phyloP scores from a whole-genome alignment of 2,888 invertebrate genomes.

The Falcaria lacertinaria region DNA sequence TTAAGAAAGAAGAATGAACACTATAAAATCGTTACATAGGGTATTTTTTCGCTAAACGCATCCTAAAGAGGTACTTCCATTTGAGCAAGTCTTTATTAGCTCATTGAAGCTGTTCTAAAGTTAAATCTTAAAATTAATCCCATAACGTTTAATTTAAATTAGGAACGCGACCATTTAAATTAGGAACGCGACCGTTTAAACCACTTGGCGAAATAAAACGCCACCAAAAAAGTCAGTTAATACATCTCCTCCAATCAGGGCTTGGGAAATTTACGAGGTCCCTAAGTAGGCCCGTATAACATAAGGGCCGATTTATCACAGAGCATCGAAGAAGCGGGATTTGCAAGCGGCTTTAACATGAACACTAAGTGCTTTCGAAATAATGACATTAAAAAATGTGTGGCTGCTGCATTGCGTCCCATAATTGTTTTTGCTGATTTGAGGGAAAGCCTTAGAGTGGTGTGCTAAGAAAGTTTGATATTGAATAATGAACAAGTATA shows the following conservation, averaged over 20 bases:
- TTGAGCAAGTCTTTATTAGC: too few species aligned
- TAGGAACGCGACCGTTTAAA: too few species aligned
- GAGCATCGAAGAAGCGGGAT: conserved; percentile 20
- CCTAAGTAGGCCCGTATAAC: conserved; percentile 24
- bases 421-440: neutral
- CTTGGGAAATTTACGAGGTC: conserved; percentile 31
- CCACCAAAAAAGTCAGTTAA: conserved; percentile 21
- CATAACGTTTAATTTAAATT: too few species aligned
- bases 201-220: neutral
- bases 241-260: conserved; percentile 31
- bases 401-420: neutral
- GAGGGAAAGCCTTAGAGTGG: neutral
- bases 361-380: conserved; percentile 3
- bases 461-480: neutral
- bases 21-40: too few species aligned
- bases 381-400: neutral
- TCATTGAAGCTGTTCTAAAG: too few species aligned
- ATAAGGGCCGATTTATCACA: conserved; percentile 26
- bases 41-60: too few species aligned
- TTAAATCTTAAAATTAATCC: too few species aligned
- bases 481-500: neutral
- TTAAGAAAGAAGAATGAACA: too few species aligned
- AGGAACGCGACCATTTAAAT: too few species aligned
- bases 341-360: conserved; percentile 21
- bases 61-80: too few species aligned